Base-by-base conservation (phyloP, 2,888 invertebrate genomes). In the Pilophorus perplexus region DNA sequence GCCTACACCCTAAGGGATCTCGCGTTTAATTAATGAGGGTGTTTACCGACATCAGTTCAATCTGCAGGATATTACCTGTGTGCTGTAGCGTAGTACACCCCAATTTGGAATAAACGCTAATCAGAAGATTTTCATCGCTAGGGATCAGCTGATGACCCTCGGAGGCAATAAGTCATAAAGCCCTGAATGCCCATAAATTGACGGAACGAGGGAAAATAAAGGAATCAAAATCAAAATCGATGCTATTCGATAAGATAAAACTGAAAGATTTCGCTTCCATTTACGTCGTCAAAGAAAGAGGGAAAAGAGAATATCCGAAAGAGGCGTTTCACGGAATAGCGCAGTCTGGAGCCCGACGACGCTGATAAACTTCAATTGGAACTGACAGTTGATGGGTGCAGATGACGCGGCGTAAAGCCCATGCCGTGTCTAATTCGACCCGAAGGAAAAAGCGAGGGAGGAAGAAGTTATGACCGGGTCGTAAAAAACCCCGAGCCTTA, bases 331-430 rank as follows among this genome's bases (percentile, higher is more conserved):
- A 33, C 33, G 33, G 33, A 33, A 33, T 33, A 33, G 8, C n/a
- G n/a, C 28, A 10, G 52, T 12, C 23, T 28, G 52, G 52, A 28
- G 52, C 52, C 52, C n/a, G 28, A 16, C 44, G 46, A 25, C 59
- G 59, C 62, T 46, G 64, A 64, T 64, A 64, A 64, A 46, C 27
- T 64, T 64, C 64, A 64, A 64, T 64, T 64, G 64, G 64, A 50
- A 64, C 37, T 64, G 64, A 64, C 64, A 64, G 64, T 50, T 64
- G 64, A 64, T 64, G 64, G 64, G 52, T 38, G 52, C 50, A 64
- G 64, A 64, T 64, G 64, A 64, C 64, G 64, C 52, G 25, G 40
- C 64, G 64, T 52, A 64, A 64, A 37, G 50, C 50, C 42, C 64
- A n/a, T 33, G 52, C 52, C 64, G 40, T 52, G 52, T 52, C 64